These are phyloP conservation scores for Zapus hudsonius DNA, from an alignment of 2,113 vertebrate species.

Conservation along the genomic window DNA sequence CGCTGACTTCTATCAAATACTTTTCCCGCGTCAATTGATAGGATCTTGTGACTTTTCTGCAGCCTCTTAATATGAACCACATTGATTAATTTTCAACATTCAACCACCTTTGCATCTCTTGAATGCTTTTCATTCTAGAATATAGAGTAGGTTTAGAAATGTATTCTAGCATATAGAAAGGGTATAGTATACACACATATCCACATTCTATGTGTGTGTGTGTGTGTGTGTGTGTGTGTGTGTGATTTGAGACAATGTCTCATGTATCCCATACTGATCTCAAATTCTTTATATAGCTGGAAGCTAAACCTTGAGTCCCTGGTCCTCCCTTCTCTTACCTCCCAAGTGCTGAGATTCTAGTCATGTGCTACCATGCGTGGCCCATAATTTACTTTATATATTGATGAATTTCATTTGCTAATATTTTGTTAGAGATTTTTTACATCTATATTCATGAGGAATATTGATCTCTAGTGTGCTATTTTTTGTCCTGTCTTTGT, in stretches of 20 bases:
- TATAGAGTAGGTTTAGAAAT: background rate
- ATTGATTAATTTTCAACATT: constrained; percentile 15
- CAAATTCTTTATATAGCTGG: background rate
- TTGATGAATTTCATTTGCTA: constrained; percentile 14
- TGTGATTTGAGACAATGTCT: background rate
- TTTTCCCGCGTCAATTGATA: background rate
- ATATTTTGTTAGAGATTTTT: constrained; percentile 48
- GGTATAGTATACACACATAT: no score
- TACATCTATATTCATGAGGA: constrained; percentile 22
- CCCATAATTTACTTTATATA: constrained; percentile 10
- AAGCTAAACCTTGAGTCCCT: background rate
- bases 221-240: background rate
- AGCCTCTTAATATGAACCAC: background rate
- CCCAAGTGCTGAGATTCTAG: background rate
- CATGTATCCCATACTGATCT: background rate
- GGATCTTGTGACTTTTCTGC: background rate
- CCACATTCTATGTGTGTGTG: no score
- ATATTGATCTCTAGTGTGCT: background rate
- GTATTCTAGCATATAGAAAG: no score
- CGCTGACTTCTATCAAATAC: background rate
- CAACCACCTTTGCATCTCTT: background rate
- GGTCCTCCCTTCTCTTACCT: background rate
- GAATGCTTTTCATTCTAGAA: background rate
- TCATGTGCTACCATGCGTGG: background rate
- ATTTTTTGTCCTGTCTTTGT: constrained; percentile 32